These are phyloP conservation scores for Rhopalosiphum nymphaeae DNA, from an alignment of 2,888 invertebrate species.

Conservation along the genomic window DNA sequence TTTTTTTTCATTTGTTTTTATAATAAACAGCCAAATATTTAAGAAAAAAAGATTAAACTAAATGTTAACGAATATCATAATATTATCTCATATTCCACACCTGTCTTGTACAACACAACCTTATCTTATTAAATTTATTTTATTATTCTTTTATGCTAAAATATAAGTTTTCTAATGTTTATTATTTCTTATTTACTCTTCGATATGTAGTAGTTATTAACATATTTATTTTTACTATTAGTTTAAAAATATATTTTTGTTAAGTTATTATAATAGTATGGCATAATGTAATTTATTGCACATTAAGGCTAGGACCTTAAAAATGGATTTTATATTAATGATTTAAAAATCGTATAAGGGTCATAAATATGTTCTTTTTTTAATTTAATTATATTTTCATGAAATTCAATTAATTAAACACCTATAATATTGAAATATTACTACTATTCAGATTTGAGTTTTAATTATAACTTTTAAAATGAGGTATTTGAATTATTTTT, in stretches of 20 bases:
- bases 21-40: neutral
- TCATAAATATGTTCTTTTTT: neutral
- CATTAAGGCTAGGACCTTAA: too few relatives aligned
- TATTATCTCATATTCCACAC: neutral
- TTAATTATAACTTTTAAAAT: neutral
- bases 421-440: neutral
- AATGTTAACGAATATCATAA: slow-evolving; percentile 7
- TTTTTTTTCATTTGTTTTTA: neutral
- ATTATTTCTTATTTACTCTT: neutral
- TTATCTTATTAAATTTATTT: neutral
- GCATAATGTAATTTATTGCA: neutral
- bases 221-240: neutral
- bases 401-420: neutral
- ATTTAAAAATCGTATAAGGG: neutral
- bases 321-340: neutral
- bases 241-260: neutral
- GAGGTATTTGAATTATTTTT: neutral
- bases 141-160: neutral
- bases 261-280: neutral
- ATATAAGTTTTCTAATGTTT: neutral
- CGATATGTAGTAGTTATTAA: neutral
- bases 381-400: neutral
- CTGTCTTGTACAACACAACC: neutral
- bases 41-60: neutral
- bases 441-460: neutral